Percentiles rank a stretch among this genome's conserved stretches.
Conservation (phyloP, 2,113 vertebrate genomes). For the Drymodes brunneopygia region DNA sequence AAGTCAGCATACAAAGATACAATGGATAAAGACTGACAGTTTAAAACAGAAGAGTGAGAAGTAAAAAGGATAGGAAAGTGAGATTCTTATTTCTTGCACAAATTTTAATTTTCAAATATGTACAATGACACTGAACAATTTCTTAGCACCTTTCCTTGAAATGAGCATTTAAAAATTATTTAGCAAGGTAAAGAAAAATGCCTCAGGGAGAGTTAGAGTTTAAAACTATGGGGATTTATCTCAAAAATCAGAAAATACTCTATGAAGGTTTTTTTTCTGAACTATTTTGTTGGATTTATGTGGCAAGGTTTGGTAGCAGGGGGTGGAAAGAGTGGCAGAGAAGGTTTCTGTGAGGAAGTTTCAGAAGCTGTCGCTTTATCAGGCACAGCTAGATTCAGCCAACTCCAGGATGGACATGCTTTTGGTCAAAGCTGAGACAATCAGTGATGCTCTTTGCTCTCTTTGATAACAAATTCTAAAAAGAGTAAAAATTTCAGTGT, state of each 20-base stretch:
- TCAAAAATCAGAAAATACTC: not conserved
- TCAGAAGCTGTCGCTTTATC: not conserved
- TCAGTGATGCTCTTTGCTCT: not conserved
- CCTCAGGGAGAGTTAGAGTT: not conserved
- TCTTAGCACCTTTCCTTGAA: not conserved
- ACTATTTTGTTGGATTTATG: not conserved
- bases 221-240: not conserved
- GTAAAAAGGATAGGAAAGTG: not conserved
- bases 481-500: not conserved
- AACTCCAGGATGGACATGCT: not conserved
- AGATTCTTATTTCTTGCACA: not conserved
- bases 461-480: not conserved
- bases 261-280: not conserved
- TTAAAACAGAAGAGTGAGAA: not conserved
- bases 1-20: not conserved
- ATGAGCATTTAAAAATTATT: not conserved
- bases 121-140: not conserved
- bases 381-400: not conserved
- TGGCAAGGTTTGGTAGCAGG: not conserved
- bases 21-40: not conserved
- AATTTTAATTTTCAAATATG: not conserved
- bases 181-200: not conserved
- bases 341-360: not conserved
- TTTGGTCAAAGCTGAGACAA: not conserved
- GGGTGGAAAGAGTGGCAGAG: accelerated